Conservation (phyloP, 2,888 invertebrate genomes). For the Ischnus inquisitorius region DNA sequence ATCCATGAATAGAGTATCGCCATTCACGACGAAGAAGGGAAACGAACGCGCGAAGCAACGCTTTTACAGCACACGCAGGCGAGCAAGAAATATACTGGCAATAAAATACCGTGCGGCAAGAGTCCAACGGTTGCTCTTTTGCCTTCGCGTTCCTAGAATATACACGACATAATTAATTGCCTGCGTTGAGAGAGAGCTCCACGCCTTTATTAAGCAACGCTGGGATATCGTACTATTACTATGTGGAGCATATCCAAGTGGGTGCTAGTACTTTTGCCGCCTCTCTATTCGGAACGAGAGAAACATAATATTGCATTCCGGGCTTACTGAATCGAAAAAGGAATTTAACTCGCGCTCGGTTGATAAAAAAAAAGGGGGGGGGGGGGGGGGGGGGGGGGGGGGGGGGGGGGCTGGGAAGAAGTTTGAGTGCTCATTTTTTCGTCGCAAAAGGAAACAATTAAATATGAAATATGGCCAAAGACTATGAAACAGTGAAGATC, state of each 20-base stretch:
- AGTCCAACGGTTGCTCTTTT: neutral
- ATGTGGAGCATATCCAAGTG: neutral
- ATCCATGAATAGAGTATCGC: neutral
- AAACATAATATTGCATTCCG: neutral
- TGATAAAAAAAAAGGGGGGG: neutral
- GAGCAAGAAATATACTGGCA: slow-evolving; percentile 15
- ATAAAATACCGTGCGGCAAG: no score
- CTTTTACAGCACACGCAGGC: neutral
- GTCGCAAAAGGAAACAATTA: slow-evolving; percentile 67
- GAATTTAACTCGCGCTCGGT: neutral
- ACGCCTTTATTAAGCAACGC: neutral
- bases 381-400: no score
- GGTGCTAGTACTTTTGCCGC: neutral
- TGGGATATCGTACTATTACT: neutral
- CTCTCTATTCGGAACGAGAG: neutral
- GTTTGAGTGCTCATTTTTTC: neutral
- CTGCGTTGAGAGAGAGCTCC: neutral
- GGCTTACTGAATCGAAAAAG: neutral
- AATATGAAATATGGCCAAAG: slow-evolving; percentile 67
- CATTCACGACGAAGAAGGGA: slow-evolving; percentile 9
- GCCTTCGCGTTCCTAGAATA: slow-evolving; percentile 2
- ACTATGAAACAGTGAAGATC: slow-evolving; percentile 39
- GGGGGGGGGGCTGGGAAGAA: neutral
- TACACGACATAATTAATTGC: slow-evolving; percentile 5
- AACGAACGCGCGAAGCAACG: neutral